A percentile compares a stretch with the other conserved stretches of the same genome.
These are phyloP conservation scores for Conger conger DNA, from an alignment of 2,113 vertebrate genomes.

Conservation along the genomic window DNA sequence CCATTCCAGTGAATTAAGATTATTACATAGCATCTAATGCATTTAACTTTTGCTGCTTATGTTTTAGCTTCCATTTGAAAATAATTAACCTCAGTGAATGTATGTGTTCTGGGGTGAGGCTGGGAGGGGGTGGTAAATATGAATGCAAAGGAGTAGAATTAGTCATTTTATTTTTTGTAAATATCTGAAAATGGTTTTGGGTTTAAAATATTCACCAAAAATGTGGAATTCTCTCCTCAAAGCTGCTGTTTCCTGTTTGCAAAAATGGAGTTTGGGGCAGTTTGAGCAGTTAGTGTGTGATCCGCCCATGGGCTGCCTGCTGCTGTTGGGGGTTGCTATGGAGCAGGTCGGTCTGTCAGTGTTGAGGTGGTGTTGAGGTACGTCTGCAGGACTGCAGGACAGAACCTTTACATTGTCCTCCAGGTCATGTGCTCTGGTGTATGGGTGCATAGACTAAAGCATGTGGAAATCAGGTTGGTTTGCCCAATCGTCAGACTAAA, in stretches of 20 bases:
- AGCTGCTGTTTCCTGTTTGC: slow-evolving; percentile 99
- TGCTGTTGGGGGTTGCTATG: slow-evolving; percentile 95
- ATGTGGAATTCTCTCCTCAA: slow-evolving; percentile 97
- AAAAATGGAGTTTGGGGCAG: slow-evolving; percentile 98
- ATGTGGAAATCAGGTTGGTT: slow-evolving; percentile 37
- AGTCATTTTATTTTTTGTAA: neutral
- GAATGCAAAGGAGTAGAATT: neutral
- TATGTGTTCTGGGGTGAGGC: neutral
- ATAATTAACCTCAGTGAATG: neutral
- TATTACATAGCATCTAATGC: neutral
- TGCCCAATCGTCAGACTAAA: slow-evolving; percentile 22
- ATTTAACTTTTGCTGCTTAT: neutral
- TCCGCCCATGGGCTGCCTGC: slow-evolving; percentile 98
- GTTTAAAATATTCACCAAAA: slow-evolving; percentile 71
- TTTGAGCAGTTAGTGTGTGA: slow-evolving; percentile 99
- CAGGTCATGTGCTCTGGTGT: slow-evolving; percentile 56
- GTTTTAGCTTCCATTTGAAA: neutral
- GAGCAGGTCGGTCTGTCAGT: slow-evolving; percentile 95
- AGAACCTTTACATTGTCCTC: slow-evolving; percentile 52
- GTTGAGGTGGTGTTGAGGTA: slow-evolving; percentile 79
- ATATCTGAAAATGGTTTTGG: slow-evolving; percentile 49
- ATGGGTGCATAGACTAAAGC: slow-evolving; percentile 57
- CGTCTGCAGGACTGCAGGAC: slow-evolving; percentile 68
- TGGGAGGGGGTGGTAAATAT: neutral
- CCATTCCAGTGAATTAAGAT: neutral